Percentiles rank a stretch among this genome's conserved stretches.
Evolutionary conservation across 2,888 invertebrate species (phyloP).

Genomic region (Dichetophora obliterata): DNA sequence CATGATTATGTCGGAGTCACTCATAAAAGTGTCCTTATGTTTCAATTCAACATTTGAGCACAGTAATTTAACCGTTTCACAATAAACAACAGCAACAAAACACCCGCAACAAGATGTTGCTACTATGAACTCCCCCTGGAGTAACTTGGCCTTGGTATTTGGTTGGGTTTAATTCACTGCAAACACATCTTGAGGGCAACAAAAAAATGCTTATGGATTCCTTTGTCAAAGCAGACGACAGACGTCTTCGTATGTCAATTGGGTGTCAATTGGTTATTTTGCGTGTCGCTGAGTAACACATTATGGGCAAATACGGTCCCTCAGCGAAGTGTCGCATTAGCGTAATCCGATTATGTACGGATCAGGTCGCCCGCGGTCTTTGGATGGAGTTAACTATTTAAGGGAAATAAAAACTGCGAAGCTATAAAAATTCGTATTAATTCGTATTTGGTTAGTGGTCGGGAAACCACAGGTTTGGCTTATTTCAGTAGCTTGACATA

Average conservation of each 20-base stretch:
- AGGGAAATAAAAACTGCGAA: conserved; percentile 12
- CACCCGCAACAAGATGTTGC: not conserved
- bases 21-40: conserved; percentile 7
- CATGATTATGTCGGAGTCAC: not conserved
- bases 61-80: not conserved
- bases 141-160: not conserved
- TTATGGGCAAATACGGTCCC: conserved; percentile 18
- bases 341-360: conserved; percentile 64
- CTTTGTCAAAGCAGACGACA: not conserved
- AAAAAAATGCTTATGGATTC: conserved; percentile 3
- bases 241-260: conserved; percentile 57
- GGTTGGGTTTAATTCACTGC: not conserved
- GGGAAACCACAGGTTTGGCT: not conserved
- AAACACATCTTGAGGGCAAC: not conserved
- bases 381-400: conserved; percentile 4
- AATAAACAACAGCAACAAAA: not conserved
- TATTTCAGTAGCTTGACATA: not conserved
- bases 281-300: conserved; percentile 42
- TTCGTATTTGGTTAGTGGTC: not conserved
- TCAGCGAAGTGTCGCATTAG: conserved; percentile 67
- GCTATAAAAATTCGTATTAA: conserved; percentile 16
- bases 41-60: conserved; percentile 19
- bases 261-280: conserved; percentile 68
- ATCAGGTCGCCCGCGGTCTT: not conserved
- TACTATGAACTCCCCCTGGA: conserved; percentile 1